These are phyloP conservation scores for Troglohyphantes excavatus DNA, from an alignment of 2,888 invertebrate species.

Conservation along the genomic window DNA sequence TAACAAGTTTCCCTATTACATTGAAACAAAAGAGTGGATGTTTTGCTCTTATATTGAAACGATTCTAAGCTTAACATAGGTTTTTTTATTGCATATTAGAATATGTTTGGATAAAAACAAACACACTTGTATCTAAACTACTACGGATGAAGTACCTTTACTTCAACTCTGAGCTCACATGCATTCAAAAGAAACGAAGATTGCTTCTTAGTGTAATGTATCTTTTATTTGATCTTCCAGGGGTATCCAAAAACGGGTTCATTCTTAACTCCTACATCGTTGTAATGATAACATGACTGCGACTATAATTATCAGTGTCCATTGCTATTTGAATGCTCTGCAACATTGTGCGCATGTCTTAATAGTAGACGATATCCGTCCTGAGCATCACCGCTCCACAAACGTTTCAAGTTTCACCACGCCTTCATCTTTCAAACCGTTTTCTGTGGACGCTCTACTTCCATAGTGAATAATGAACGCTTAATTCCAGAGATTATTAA, in stretches of 20 bases:
- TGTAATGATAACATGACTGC: not conserved
- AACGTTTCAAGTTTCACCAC: conserved; percentile 51
- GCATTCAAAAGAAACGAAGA: not conserved
- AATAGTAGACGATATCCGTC: not conserved
- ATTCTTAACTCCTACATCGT: not conserved
- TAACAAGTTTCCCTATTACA: too few relatives aligned
- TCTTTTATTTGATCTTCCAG: not conserved
- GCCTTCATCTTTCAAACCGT: conserved; percentile 40
- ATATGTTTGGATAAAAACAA: too few relatives aligned
- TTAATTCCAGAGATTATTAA: conserved; percentile 59
- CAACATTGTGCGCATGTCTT: not conserved
- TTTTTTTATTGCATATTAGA: too few relatives aligned
- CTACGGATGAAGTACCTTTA: not conserved
- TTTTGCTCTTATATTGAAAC: too few relatives aligned
- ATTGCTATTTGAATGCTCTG: not conserved
- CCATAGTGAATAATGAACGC: conserved; percentile 52
- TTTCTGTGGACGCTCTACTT: conserved; percentile 24
- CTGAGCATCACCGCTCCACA: conserved; percentile 8
- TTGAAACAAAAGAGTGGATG: too few relatives aligned
- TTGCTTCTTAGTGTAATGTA: not conserved
- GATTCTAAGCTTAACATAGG: too few relatives aligned
- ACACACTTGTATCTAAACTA: too few relatives aligned
- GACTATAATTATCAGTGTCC: not conserved
- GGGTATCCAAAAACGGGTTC: not conserved
- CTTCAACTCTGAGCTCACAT: not conserved